These are phyloP conservation scores for Xylocampa areola DNA, from an alignment of 2,888 invertebrate species.

Conservation along the genomic window DNA sequence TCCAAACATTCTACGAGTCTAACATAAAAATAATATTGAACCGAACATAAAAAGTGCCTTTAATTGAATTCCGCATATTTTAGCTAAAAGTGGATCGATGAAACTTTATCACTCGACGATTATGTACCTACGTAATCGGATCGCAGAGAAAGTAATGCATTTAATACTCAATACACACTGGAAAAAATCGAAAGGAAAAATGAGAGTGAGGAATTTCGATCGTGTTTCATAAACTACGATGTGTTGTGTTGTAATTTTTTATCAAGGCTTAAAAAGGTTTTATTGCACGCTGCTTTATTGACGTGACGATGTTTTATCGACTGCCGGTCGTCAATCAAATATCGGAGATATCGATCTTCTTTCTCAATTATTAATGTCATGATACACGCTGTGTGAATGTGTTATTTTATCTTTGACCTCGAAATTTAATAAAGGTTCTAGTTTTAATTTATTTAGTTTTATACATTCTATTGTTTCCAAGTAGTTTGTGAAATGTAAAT, in stretches of 20 bases:
- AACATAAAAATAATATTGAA: conserved; percentile 35
- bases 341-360: conserved; percentile 58
- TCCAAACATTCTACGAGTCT: conserved; percentile 23
- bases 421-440: conserved; percentile 8
- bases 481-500: too few species aligned
- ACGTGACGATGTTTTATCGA: conserved; percentile 60
- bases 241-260: conserved; percentile 67
- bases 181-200: conserved; percentile 83
- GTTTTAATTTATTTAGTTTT: conserved; percentile 8
- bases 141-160: conserved; percentile 84
- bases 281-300: conserved; percentile 65
- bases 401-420: conserved; percentile 26
- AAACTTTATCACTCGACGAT: conserved; percentile 72
- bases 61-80: conserved; percentile 67
- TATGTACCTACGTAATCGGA: conserved; percentile 81
- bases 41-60: conserved; percentile 29
- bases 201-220: conserved; percentile 82
- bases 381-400: conserved; percentile 23
- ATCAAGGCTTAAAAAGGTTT: conserved; percentile 70
- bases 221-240: conserved; percentile 76
- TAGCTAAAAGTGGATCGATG: conserved; percentile 67
- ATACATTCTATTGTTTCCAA: too few species aligned
- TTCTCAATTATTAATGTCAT: conserved; percentile 59
- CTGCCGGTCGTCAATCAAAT: conserved; percentile 58
- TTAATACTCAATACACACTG: conserved; percentile 72